A percentile compares a stretch with the other conserved stretches of the same genome.
Evolutionary conservation across 2,113 vertebrate species (phyloP).

Genomic region (Baryphthengus martii): DNA sequence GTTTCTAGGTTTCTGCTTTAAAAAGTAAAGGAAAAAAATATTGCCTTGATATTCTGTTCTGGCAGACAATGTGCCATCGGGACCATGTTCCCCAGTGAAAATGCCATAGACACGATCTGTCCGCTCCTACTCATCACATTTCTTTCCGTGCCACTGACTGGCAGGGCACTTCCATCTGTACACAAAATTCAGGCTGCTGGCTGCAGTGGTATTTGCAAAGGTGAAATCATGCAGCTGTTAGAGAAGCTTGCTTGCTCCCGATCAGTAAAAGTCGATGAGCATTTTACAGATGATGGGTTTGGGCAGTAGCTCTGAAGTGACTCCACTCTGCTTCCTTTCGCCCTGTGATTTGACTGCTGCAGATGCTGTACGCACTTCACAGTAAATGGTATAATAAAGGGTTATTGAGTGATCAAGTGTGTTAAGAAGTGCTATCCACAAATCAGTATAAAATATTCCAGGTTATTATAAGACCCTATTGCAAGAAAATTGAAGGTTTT

Average conservation of each 20-base stretch:
- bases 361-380: not conserved
- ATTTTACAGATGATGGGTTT: not conserved
- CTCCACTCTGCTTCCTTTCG: not conserved
- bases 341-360: not conserved
- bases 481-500: not conserved
- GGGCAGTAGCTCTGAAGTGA: not conserved
- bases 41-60: not conserved
- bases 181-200: not conserved
- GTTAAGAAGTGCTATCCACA: not conserved
- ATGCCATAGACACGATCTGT: not conserved
- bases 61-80: rapidly evolving
- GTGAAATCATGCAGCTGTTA: not conserved
- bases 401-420: not conserved
- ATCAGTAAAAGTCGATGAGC: not conserved
- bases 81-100: not conserved
- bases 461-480: not conserved
- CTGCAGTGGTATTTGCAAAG: conserved; percentile 24
- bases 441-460: conserved; percentile 23
- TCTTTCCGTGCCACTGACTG: conserved; percentile 15
- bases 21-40: not conserved
- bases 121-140: conserved; percentile 18
- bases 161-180: not conserved
- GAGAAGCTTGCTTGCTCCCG: not conserved
- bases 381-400: not conserved
- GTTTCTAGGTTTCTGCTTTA: not conserved